These are phyloP conservation scores for Chouioia cunea DNA, from an alignment of 2,888 invertebrate species.

Conservation along the genomic window DNA sequence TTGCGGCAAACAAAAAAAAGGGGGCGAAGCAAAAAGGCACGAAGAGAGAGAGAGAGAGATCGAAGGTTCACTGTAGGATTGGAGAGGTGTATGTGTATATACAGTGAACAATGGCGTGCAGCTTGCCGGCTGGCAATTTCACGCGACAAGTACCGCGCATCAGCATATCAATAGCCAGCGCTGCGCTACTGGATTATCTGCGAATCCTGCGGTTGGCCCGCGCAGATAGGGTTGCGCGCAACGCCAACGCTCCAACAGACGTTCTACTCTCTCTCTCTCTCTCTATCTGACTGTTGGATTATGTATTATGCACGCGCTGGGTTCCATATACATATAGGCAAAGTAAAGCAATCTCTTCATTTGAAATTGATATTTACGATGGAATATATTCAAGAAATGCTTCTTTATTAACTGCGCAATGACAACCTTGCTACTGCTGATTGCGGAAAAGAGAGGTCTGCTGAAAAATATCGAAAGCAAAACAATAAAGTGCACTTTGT, in stretches of 20 bases:
- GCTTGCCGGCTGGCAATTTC: constrained; percentile 68
- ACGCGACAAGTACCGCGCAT: constrained; percentile 68
- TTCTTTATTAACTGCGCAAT: no score
- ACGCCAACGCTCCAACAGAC: constrained; percentile 30
- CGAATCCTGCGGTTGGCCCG: constrained; percentile 65
- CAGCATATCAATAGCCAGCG: constrained; percentile 67
- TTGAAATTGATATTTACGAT: no score
- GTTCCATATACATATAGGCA: no score
- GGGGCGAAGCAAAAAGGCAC: constrained; percentile 53
- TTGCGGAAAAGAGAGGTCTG: no score
- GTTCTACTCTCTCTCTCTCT: constrained; percentile 10
- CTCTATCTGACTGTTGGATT: neutral
- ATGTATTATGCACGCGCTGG: neutral
- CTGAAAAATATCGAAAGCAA: no score
- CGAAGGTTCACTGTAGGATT: constrained; percentile 5
- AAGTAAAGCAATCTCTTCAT: no score
- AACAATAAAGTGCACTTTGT: no score
- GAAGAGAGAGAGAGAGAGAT: constrained; percentile 32
- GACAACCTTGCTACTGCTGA: no score
- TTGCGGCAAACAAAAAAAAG: constrained; percentile 53
- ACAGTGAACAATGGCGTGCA: constrained; percentile 52
- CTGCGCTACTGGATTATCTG: constrained; percentile 64
- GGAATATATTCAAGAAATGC: no score
- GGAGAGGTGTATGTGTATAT: neutral
- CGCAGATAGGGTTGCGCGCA: constrained; percentile 66